Conservation (phyloP, 1,140 invertebrate species). For the Euwallacea fornicatus region DNA sequence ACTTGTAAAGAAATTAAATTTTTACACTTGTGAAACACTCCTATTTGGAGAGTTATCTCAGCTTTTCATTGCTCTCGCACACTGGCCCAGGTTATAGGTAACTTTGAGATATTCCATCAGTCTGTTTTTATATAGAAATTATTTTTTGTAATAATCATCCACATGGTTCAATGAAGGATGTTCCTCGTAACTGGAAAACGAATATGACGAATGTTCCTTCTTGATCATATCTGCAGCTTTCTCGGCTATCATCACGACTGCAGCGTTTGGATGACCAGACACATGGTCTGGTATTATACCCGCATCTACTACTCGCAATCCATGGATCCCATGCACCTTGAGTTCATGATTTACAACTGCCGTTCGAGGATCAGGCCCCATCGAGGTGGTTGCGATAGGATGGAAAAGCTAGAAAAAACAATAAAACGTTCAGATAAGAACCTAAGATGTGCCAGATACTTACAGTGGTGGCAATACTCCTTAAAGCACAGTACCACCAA, state of each 20-base stretch:
- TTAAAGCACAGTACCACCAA: slow-evolving; percentile 40
- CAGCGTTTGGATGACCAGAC: slow-evolving; percentile 57
- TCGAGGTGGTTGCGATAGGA: slow-evolving; percentile 62
- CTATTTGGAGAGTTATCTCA: no score
- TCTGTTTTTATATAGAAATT: neutral
- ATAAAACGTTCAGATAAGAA: slow-evolving; percentile 48
- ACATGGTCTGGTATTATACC: slow-evolving; percentile 49
- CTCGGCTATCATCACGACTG: slow-evolving; percentile 62
- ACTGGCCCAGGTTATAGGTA: no score
- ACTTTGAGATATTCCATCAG: no score
- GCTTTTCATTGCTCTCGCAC: no score
- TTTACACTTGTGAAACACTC: no score
- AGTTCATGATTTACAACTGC: slow-evolving; percentile 55
- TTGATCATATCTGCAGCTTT: slow-evolving; percentile 54
- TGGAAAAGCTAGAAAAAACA: slow-evolving; percentile 51
- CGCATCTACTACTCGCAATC: slow-evolving; percentile 56
- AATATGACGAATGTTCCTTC: slow-evolving; percentile 11
- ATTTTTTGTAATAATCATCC: neutral
- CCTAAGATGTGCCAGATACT: neutral
- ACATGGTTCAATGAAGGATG: neutral
- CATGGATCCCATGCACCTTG: slow-evolving; percentile 53
- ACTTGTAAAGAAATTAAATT: no score
- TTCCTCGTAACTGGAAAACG: neutral
- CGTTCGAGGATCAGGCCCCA: slow-evolving; percentile 59
- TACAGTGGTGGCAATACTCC: slow-evolving; percentile 23